A percentile compares a stretch with the other conserved stretches of the same genome.
Evolutionary conservation across 2,113 vertebrate genomes (phyloP).

Genomic region (Ginglymostoma cirratum): DNA sequence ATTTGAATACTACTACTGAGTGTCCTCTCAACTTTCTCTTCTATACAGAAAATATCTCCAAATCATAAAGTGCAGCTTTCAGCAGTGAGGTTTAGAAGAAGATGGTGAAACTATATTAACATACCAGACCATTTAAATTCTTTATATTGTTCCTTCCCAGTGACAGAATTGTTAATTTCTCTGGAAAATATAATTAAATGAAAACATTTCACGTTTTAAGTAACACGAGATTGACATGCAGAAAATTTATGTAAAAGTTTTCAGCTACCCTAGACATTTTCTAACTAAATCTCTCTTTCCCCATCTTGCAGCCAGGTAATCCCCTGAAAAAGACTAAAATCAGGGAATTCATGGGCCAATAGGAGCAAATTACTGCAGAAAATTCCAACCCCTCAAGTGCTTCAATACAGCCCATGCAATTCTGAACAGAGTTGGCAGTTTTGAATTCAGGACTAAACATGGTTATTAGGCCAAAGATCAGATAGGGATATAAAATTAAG

Average conservation of each 20-base stretch:
- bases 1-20: background rate
- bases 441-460: background rate
- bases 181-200: conserved; percentile 55
- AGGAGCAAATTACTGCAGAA: background rate
- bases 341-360: background rate
- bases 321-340: background rate
- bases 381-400: background rate
- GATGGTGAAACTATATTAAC: conserved; percentile 43
- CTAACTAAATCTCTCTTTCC: background rate
- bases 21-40: background rate
- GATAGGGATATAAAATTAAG: background rate
- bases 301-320: background rate
- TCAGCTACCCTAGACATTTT: background rate
- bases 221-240: background rate
- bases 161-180: conserved; percentile 87
- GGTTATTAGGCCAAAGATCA: background rate
- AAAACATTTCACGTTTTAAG: background rate
- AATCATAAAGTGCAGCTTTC: background rate
- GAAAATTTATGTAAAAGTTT: background rate
- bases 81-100: background rate
- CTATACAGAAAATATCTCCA: background rate
- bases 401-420: background rate
- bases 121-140: conserved; percentile 83
- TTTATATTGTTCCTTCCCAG: conserved; percentile 95
- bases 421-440: background rate